These are phyloP conservation scores for Magallana angulata DNA, from an alignment of 1,140 invertebrate genomes.

Conservation along the genomic window DNA sequence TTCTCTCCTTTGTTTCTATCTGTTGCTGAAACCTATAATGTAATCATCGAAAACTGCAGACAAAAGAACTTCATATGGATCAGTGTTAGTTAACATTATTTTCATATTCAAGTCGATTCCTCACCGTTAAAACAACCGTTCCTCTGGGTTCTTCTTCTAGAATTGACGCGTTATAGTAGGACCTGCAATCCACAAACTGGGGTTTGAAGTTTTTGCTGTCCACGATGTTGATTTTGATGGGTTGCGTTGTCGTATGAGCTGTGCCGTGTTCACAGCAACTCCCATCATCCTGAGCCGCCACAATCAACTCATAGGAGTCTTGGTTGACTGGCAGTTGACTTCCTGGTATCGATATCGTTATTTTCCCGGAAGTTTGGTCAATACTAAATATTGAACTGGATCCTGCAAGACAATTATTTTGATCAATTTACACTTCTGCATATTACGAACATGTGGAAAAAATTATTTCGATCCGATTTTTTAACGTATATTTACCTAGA, in stretches of 20 bases:
- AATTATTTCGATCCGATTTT: no score
- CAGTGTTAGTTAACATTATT: no score
- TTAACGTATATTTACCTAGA: not conserved
- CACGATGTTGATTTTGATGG: slow-evolving; percentile 39
- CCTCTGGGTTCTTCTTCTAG: slow-evolving; percentile 4
- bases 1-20: slow-evolving; percentile 41
- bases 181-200: slow-evolving; percentile 15
- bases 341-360: not conserved
- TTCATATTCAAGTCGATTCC: no score
- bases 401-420: not conserved
- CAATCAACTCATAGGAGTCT: slow-evolving; percentile 4
- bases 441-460: no score
- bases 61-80: no score
- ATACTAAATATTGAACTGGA: not conserved
- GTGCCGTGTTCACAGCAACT: not conserved
- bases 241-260: not conserved
- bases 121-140: slow-evolving; percentile 25
- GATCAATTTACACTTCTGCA: no score
- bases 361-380: not conserved
- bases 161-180: slow-evolving; percentile 12
- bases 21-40: slow-evolving; percentile 14
- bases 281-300: slow-evolving; percentile 16
- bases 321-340: not conserved
- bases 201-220: slow-evolving; percentile 31
- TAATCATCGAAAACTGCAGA: no score